These are phyloP conservation scores for Knipowitschia caucasica DNA, from an alignment of 2,797 vertebrate genomes.

Conservation along the genomic window DNA sequence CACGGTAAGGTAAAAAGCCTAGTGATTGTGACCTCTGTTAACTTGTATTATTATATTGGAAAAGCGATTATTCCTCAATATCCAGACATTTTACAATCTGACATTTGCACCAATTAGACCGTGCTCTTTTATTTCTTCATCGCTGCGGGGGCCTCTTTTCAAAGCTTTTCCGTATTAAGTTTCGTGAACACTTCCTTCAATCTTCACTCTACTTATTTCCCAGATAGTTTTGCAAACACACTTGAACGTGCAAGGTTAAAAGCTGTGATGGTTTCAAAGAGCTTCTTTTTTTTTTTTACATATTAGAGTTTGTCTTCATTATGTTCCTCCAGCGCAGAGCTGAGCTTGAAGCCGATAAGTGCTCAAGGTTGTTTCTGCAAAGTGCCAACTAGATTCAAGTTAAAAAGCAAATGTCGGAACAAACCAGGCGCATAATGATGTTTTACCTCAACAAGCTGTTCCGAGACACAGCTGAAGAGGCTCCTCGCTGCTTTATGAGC, in stretches of 20 bases:
- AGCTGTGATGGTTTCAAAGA: conserved; percentile 40
- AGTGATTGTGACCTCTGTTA: too few relatives aligned
- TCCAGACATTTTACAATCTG: conserved; percentile 33
- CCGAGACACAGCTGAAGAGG: conserved; percentile 32
- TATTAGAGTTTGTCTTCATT: conserved; percentile 44
- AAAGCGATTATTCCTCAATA: too few relatives aligned
- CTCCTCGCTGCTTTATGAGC: background rate
- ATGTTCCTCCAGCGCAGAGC: conserved; percentile 13
- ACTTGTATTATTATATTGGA: too few relatives aligned
- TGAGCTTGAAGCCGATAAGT: conserved; percentile 21
- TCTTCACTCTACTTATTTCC: conserved; percentile 17
- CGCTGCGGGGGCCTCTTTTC: conserved; percentile 5
- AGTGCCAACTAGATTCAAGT: conserved; percentile 23
- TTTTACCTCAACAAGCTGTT: conserved; percentile 31
- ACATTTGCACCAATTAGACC: conserved; percentile 41
- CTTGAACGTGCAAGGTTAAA: conserved; percentile 40
- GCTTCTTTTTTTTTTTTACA: too few relatives aligned
- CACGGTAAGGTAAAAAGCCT: too few relatives aligned
- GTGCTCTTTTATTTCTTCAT: conserved; percentile 19
- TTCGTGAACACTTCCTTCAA: conserved; percentile 28
- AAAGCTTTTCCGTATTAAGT: conserved; percentile 15
- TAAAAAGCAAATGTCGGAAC: conserved; percentile 38
- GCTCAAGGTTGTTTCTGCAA: conserved; percentile 41
- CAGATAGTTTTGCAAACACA: conserved; percentile 29
- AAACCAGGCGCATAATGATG: conserved; percentile 37